A percentile compares a stretch with the other conserved stretches of the same genome.
phyloP scores from a whole-genome alignment of 2,113 vertebrate genomes.

The Chascanopsetta lugubris region DNA sequence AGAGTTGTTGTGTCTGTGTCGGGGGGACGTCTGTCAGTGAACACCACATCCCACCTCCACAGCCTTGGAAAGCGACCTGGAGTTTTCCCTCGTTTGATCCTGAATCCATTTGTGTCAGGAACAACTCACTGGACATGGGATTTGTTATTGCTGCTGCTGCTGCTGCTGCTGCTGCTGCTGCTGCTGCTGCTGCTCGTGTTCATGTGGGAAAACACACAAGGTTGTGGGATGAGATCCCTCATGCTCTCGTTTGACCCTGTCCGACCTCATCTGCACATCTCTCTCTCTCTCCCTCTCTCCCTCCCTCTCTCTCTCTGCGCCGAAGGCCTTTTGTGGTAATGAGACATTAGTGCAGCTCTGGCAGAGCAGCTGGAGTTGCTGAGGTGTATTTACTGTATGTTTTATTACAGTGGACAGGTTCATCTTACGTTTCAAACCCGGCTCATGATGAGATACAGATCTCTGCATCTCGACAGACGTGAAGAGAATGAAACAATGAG shows the following conservation, averaged over 20 bases:
- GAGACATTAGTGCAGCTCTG: slow-evolving; percentile 29
- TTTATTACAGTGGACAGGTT: neutral
- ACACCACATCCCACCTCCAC: slow-evolving; percentile 35
- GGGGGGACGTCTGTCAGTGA: slow-evolving; percentile 34
- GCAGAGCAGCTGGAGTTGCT: slow-evolving; percentile 4
- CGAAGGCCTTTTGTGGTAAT: slow-evolving; percentile 49
- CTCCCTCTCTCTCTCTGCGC: neutral
- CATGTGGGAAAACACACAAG: slow-evolving; percentile 23
- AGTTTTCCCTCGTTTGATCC: slow-evolving; percentile 41
- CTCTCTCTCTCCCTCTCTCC: too few species aligned
- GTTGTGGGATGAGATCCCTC: neutral
- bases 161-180: slow-evolving; percentile 32
- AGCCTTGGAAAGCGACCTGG: slow-evolving; percentile 38
- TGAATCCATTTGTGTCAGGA: slow-evolving; percentile 73
- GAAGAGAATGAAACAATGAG: too few species aligned
- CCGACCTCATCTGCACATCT: neutral
- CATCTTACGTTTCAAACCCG: neutral
- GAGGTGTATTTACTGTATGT: neutral
- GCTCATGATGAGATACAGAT: too few species aligned
- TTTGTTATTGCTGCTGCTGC: slow-evolving; percentile 38
- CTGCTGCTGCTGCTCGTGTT: slow-evolving; percentile 33
- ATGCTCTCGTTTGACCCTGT: neutral
- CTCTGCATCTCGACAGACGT: too few species aligned
- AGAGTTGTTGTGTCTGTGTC: slow-evolving; percentile 1
- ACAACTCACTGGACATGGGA: slow-evolving; percentile 47